A percentile compares a stretch with the other conserved stretches of the same genome.
These are phyloP conservation scores for Ornithoptera priamus DNA, from an alignment of 2,888 invertebrate genomes.

Conservation along the genomic window DNA sequence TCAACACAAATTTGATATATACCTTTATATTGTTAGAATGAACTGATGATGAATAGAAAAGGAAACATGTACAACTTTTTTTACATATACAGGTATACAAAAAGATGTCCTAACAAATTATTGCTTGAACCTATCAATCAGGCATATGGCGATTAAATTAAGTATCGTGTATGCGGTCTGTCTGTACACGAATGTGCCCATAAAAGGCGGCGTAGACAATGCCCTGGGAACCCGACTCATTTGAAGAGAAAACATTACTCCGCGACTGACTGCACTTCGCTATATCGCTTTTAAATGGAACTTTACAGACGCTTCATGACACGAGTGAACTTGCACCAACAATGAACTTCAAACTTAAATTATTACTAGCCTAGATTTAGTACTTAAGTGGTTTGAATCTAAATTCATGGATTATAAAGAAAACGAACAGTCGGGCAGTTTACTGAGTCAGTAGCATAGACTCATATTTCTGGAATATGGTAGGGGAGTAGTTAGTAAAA, in stretches of 20 bases:
- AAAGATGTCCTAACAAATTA: constrained; percentile 24
- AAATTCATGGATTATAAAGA: background rate
- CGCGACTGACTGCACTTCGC: constrained; percentile 54
- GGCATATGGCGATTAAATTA: constrained; percentile 44
- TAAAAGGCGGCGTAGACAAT: constrained; percentile 75
- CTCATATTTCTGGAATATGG: no score
- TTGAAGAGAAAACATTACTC: constrained; percentile 76
- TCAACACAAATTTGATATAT: no score
- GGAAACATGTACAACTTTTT: no score
- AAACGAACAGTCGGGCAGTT: no score
- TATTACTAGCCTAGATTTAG: background rate
- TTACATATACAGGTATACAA: background rate
- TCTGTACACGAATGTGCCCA: constrained; percentile 63
- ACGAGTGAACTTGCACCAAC: constrained; percentile 35
- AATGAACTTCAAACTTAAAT: constrained; percentile 9
- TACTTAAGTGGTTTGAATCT: constrained; percentile 8
- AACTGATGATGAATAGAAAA: no score
- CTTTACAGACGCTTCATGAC: constrained; percentile 47
- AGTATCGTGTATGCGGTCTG: constrained; percentile 63
- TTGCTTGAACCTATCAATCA: constrained; percentile 41
- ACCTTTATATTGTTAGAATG: no score
- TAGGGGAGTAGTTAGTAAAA: no score
- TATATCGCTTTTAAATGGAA: constrained; percentile 71
- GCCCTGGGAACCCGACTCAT: constrained; percentile 77
- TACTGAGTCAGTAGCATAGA: no score